Evolutionary conservation across 1,140 invertebrate genomes (phyloP).

Genomic region (Hetaerina americana): DNA sequence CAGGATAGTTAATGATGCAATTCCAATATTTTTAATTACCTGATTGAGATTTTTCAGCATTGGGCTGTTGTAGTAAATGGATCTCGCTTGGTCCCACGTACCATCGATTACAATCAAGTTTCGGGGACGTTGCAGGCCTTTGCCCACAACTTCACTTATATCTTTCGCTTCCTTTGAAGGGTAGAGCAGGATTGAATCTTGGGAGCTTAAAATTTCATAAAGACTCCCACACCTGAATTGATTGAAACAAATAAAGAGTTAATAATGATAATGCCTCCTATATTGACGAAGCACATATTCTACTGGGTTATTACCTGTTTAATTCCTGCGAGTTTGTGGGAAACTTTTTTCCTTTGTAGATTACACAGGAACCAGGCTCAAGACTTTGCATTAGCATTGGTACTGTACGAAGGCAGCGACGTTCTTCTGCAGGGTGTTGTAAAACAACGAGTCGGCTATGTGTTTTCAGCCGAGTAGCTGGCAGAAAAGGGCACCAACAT

Average conservation of each 20-base stretch:
- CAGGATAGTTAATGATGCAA: too few relatives aligned
- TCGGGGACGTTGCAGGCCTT: conserved; percentile 33
- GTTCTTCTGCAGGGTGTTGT: conserved; percentile 88
- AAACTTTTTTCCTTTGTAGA: conserved; percentile 76
- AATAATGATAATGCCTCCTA: background rate
- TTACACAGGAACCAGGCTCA: conserved; percentile 55
- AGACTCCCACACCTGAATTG: conserved; percentile 49
- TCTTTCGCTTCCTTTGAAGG: conserved; percentile 56
- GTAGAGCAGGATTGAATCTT: conserved; percentile 68
- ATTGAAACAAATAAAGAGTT: conserved; percentile 1
- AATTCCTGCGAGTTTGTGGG: conserved; percentile 35
- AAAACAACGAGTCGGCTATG: conserved; percentile 62
- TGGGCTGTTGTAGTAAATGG: conserved; percentile 31
- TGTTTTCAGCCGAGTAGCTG: conserved; percentile 48
- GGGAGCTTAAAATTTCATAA: conserved; percentile 46
- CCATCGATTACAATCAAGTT: conserved; percentile 83
- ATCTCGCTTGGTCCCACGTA: conserved; percentile 85
- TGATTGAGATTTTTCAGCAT: conserved; percentile 28
- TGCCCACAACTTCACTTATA: conserved; percentile 20
- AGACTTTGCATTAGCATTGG: conserved; percentile 72
- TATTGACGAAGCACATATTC: conserved; percentile 6
- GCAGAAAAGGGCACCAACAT: conserved; percentile 78
- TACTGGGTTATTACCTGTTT: background rate
- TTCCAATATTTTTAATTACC: too few relatives aligned
- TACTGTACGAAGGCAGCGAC: conserved; percentile 72